A percentile compares a stretch with the other conserved stretches of the same genome.
phyloP scores from a whole-genome alignment of 2,797 vertebrate genomes.

The Brachyalestes nurse region DNA sequence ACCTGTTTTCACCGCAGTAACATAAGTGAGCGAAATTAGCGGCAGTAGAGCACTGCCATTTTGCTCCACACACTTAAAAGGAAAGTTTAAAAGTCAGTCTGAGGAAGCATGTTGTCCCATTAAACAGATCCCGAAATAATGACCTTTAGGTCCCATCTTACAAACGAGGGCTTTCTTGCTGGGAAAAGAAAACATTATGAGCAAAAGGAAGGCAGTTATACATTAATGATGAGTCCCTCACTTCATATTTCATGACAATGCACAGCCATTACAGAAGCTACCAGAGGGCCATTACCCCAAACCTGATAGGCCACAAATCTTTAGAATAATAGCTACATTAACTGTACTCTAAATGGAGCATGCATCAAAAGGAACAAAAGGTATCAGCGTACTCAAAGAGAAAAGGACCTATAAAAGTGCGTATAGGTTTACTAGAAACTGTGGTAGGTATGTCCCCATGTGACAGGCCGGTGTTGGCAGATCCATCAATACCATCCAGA shows the following conservation, averaged over 20 bases:
- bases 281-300: constrained; percentile 58
- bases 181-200: constrained; percentile 56
- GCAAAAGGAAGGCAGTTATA: constrained; percentile 58
- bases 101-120: constrained; percentile 52
- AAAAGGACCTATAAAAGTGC: constrained; percentile 38
- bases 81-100: constrained; percentile 42
- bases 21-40: constrained; percentile 18
- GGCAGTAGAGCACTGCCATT: constrained; percentile 12
- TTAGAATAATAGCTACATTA: constrained; percentile 57
- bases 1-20: neutral
- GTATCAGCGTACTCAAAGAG: constrained; percentile 32
- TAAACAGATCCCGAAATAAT: constrained; percentile 50
- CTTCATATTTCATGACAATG: constrained; percentile 62
- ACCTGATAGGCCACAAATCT: constrained; percentile 63
- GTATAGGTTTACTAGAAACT: constrained; percentile 24
- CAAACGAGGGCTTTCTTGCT: constrained; percentile 33
- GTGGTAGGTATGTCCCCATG: constrained; percentile 2
- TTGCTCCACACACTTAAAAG: constrained; percentile 20
- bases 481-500: constrained; percentile 46
- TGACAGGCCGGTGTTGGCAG: constrained; percentile 8
- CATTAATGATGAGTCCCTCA: constrained; percentile 63
- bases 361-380: constrained; percentile 39
- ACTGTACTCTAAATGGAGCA: constrained; percentile 40
- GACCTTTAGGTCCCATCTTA: constrained; percentile 53
- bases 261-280: constrained; percentile 55